Evolutionary conservation across 2,888 invertebrate species (phyloP).

Genomic region (Caenorhabditis angaria): DNA sequence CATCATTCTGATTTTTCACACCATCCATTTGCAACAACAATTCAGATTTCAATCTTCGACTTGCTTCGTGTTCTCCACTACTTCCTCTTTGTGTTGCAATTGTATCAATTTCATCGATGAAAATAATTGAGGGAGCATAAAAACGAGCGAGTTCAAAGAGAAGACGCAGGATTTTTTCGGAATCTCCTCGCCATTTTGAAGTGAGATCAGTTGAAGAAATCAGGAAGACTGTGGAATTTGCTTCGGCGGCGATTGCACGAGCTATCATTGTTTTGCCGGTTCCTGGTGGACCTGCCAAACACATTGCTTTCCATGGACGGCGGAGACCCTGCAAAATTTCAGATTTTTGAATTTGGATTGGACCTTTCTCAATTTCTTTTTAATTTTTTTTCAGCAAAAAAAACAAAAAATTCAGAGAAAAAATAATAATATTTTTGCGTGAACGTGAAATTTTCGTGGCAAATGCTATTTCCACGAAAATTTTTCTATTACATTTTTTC

Average conservation of each 20-base stretch:
- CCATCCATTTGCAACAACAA: constrained; percentile 97
- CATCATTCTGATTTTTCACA: constrained; percentile 74
- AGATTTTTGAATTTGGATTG: neutral
- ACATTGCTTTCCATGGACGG: constrained; percentile 84
- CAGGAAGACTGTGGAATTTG: constrained; percentile 77
- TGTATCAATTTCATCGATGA: constrained; percentile 98
- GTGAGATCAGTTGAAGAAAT: constrained; percentile 95
- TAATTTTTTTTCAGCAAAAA: no score
- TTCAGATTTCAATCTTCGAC: constrained; percentile 87
- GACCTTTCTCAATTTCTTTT: no score
- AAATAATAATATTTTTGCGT: no score
- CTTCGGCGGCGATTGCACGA: constrained; percentile 76
- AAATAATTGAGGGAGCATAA: constrained; percentile 42
- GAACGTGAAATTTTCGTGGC: no score
- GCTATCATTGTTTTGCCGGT: constrained; percentile 75
- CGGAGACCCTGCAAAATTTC: constrained; percentile 75
- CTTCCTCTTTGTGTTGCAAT: constrained; percentile 81
- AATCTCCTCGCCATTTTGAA: constrained; percentile 99
- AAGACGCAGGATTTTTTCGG: constrained; percentile 93
- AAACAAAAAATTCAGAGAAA: no score
- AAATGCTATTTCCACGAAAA: no score
- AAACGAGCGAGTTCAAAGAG: constrained; percentile 90
- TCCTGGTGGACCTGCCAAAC: constrained; percentile 80
- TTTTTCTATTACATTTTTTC: no score
- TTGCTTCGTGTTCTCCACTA: constrained; percentile 96